Base-by-base conservation (phyloP, 2,797 vertebrate species). In the Platyrinchus mystaceus region DNA sequence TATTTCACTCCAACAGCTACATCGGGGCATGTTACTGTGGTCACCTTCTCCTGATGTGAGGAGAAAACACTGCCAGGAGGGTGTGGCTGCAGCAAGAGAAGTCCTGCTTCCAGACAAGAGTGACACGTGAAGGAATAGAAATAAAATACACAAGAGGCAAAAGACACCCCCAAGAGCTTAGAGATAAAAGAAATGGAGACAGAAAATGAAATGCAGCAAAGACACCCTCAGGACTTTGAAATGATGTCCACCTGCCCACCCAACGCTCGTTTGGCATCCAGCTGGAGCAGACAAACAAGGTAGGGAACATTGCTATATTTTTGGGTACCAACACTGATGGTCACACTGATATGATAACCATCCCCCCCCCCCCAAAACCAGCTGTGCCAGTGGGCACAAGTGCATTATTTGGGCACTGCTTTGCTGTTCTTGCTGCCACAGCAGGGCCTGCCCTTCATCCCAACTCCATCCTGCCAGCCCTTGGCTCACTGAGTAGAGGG, bases 301-400 rank as follows among this genome's bases (percentile, higher is more conserved):
- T 3, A 34, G 56, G 10, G 24, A 50, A 16, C 36, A 46, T 9
- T 1, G 0, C 59, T 28, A 5, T 34, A 34, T 14, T 10, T 60
- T 4, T 0, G 0, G 64, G 39, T 56, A 41, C 36, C 26, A 32
- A 53, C 10, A n/a, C 23, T 2, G 2, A 67, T 7, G 23, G 47
- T 34, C 47, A 66, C 3, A 12, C 10, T 0, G 0, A 6, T 13
- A 37, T 1, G 19, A 39, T 14, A 60, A 70, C 30, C n/a, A n/a
- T n/a, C 19, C 5, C 5, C 32, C 36, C 21, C 4, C 5, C 32
- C 7, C 9, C 5, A 21, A 37, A 69, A 34, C 3, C 2, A 3
- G n/a, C 34, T 9, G 6, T 5, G 2, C 26, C 50, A 66, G 27
- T 0, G 0, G 34, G 43, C 23, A 84, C 34, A 59, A 78, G 28